Evolutionary conservation across 2,113 vertebrate species (phyloP), one percentile per base, ranked within the genome.

Genomic region (Alethe castanea): DNA sequence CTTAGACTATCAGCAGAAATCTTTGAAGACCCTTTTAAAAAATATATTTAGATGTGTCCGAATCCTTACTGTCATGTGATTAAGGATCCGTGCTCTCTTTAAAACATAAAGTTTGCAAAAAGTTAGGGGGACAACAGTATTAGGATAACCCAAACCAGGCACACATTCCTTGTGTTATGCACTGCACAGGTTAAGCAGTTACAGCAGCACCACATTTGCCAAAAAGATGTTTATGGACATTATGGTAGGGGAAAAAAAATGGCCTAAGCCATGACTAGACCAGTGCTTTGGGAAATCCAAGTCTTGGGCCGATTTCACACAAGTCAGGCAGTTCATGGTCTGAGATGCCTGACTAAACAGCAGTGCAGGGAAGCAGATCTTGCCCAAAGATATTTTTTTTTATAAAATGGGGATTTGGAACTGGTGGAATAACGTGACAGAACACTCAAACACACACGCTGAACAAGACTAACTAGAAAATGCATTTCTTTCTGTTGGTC

Each of bases 121-220:
- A 83, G 1, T 36, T 54, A 19, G 1, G 14, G 20, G 7, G 24
- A 22, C 38, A 40, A 22, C 20, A 57, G 14, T 14, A 45, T 35
- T 15, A 73, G 54, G 14, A 47, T 44, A 72, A 83, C 4, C 6
- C 0, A 0, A 61, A 59, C 5, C 26, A 64, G 24, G 31, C 22
- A 48, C 25, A 31, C 13, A 31, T 29, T 62, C 28, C 35, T 66
- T 12, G 20, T 33, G 16, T n/a, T 45, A 56, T 11, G 5, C 23
- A 71, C 1, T 47, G 29, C 12, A 52, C 26, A 80, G 8, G 45
- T 14, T 19, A 77, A 83, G 25, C 7, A 44, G 25, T 16, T 26
- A 42, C 10, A 74, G 23, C 29, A 53, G 47, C 50, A 45, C 29
- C 66, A 35, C 15, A 38, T 38, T 64, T 69, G 44, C 12, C 67